phyloP scores from a whole-genome alignment of 2,888 invertebrate genomes.

The Orthosia gothica region DNA sequence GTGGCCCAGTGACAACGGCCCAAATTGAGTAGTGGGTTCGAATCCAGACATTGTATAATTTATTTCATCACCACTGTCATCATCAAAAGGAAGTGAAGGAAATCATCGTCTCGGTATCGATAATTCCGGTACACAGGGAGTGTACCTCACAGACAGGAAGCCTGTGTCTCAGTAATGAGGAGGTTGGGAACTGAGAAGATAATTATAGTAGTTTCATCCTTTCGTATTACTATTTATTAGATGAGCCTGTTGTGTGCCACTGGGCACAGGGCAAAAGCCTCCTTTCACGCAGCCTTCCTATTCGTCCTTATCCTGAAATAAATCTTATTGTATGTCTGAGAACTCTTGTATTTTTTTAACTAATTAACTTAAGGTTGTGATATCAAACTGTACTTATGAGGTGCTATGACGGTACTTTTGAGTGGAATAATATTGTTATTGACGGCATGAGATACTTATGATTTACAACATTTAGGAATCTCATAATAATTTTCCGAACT shows the following conservation, averaged over 20 bases:
- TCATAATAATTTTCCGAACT: background rate
- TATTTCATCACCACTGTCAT: background rate
- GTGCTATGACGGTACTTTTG: constrained; percentile 37
- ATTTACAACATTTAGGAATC: constrained; percentile 19
- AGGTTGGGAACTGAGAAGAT: background rate
- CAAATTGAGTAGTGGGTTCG: too few species aligned
- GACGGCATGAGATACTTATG: background rate
- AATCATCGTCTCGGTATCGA: background rate
- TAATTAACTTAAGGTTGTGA: constrained; percentile 63
- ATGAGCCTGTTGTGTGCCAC: too few species aligned
- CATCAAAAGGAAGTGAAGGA: background rate
- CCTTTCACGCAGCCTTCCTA: too few species aligned
- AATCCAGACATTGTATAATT: background rate
- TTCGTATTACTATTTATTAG: background rate
- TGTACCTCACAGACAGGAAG: background rate
- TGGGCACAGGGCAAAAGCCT: too few species aligned
- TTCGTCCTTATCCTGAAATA: background rate
- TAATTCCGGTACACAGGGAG: background rate
- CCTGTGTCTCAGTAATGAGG: background rate
- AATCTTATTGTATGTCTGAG: constrained; percentile 29
- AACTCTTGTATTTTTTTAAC: constrained; percentile 15
- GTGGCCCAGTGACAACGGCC: too few species aligned
- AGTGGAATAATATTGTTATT: background rate
- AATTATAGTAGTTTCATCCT: background rate
- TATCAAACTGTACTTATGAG: constrained; percentile 55